phyloP scores from a whole-genome alignment of 2,113 vertebrate species.

The Amazona guildingii region DNA sequence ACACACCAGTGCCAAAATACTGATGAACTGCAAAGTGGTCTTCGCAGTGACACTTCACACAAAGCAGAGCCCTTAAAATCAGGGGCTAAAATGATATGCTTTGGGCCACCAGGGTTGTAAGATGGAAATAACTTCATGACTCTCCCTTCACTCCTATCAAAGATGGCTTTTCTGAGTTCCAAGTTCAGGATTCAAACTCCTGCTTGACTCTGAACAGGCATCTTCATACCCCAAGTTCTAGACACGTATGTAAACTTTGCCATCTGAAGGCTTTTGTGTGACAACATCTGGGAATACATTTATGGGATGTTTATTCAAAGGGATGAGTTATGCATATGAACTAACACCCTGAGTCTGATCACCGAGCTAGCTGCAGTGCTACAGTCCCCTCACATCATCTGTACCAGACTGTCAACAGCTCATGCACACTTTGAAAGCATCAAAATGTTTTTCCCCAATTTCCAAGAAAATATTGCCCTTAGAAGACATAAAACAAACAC shows the following conservation, averaged over 20 bases:
- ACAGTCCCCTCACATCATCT: neutral
- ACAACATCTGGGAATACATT: neutral
- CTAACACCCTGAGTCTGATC: neutral
- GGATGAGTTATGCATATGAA: neutral
- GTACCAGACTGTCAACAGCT: neutral
- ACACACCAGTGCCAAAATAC: conserved; percentile 27
- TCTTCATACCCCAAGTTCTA: neutral
- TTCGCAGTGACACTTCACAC: neutral
- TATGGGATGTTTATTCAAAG: neutral
- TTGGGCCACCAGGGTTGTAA: neutral
- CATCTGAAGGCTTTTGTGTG: neutral
- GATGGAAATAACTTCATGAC: neutral
- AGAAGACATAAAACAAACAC: neutral
- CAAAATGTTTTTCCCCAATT: neutral
- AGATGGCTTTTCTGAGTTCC: neutral
- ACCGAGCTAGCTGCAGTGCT: neutral
- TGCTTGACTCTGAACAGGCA: neutral
- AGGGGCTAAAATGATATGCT: neutral
- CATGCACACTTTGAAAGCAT: neutral
- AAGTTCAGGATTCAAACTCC: neutral
- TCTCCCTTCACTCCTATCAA: neutral
- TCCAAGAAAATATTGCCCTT: neutral
- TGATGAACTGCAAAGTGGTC: neutral
- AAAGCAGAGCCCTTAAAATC: neutral
- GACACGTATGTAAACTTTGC: neutral